phyloP scores from a whole-genome alignment of 1,140 invertebrate species.

The Neelides sp. region DNA sequence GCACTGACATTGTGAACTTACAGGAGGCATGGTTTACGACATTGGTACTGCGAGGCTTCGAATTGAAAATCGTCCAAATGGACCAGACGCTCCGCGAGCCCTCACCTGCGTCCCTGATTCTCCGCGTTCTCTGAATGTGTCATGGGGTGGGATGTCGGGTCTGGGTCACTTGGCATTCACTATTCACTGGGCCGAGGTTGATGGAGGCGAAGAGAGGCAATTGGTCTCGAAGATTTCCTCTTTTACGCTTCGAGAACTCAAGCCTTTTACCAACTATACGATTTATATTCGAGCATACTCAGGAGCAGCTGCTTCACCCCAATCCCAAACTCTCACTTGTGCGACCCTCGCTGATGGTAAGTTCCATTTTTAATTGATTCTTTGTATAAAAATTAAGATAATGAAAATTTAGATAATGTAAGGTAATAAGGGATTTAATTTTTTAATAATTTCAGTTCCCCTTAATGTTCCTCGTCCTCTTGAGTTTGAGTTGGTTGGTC shows the following conservation, averaged over 20 bases:
- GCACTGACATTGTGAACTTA: background rate
- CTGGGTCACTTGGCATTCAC: slow-evolving; percentile 11
- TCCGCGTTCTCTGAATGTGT: slow-evolving; percentile 12
- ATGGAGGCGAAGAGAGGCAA: slow-evolving; percentile 25
- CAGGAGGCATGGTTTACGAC: slow-evolving; percentile 17
- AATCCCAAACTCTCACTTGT: slow-evolving; percentile 19
- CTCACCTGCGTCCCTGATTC: slow-evolving; percentile 10
- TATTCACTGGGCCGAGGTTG: slow-evolving; percentile 17
- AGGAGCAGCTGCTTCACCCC: slow-evolving; percentile 12
- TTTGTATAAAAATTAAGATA: background rate
- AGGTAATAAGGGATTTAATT: background rate
- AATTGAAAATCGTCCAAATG: slow-evolving; percentile 11
- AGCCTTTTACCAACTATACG: slow-evolving; percentile 24
- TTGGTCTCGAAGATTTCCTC: slow-evolving; percentile 12
- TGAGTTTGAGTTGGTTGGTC: slow-evolving; percentile 9
- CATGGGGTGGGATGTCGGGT: slow-evolving; percentile 9
- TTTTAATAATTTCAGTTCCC: slow-evolving; percentile 14
- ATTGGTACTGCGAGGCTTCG: slow-evolving; percentile 23
- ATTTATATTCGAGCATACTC: slow-evolving; percentile 25
- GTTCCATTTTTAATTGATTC: background rate
- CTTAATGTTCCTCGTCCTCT: slow-evolving; percentile 9
- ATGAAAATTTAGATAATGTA: background rate
- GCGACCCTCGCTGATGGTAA: slow-evolving; percentile 24
- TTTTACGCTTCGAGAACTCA: slow-evolving; percentile 14
- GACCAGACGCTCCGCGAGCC: slow-evolving; percentile 15